Conservation (phyloP, 2,888 invertebrate genomes). For the Dorcus parallelipipedus region DNA sequence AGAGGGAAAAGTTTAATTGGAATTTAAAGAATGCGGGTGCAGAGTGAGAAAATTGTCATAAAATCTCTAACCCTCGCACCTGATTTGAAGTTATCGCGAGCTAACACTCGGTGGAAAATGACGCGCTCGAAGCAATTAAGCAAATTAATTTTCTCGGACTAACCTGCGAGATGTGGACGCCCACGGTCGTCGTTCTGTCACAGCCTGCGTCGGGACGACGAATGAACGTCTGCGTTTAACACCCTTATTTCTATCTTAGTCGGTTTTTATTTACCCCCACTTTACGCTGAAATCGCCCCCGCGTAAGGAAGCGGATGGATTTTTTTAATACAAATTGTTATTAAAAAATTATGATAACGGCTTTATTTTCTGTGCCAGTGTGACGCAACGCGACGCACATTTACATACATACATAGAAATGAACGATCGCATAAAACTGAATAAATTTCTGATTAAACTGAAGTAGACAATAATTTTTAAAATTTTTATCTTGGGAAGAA, state of each 20-base stretch:
- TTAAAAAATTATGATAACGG: neutral
- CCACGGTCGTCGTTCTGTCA: constrained; percentile 30
- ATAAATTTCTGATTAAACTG: no score
- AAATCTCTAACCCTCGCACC: no score
- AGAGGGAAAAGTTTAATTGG: no score
- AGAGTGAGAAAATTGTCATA: neutral
- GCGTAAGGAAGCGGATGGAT: neutral
- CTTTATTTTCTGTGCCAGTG: neutral
- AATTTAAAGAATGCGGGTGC: neutral
- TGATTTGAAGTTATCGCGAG: no score
- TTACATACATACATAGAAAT: no score
- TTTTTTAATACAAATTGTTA: neutral
- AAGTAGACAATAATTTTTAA: no score
- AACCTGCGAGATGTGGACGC: constrained; percentile 29
- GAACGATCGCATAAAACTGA: no score
- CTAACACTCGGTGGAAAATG: no score
- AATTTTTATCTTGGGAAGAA: no score
- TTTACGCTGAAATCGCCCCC: neutral
- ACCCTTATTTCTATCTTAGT: constrained; percentile 12
- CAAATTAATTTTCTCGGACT: constrained; percentile 7
- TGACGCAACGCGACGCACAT: no score
- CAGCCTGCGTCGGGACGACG: constrained; percentile 36
- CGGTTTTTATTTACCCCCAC: neutral
- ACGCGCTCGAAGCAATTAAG: neutral
- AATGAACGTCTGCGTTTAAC: constrained; percentile 28